These are phyloP conservation scores for Schlechtendalia chinensis DNA, from an alignment of 1,140 invertebrate species.

Conservation along the genomic window DNA sequence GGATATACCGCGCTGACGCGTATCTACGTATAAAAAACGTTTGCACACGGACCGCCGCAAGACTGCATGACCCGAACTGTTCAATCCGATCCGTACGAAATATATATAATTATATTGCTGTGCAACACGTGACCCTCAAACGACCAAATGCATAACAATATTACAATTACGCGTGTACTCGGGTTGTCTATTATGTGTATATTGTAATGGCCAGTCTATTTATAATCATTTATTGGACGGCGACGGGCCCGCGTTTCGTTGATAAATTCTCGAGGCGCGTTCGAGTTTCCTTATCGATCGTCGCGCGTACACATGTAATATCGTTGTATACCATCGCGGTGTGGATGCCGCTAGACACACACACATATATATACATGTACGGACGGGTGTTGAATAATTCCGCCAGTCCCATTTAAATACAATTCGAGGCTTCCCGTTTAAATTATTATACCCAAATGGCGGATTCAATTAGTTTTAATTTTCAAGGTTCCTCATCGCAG, in stretches of 20 bases:
- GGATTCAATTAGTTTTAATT: slow-evolving; percentile 47
- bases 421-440: slow-evolving; percentile 49
- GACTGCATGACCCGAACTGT: too few species aligned
- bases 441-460: slow-evolving; percentile 43
- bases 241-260: neutral
- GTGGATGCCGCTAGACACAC: neutral
- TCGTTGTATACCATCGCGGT: neutral
- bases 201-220: neutral
- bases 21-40: too few species aligned
- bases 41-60: too few species aligned
- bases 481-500: slow-evolving; percentile 11
- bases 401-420: slow-evolving; percentile 39
- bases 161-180: neutral
- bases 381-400: slow-evolving; percentile 19
- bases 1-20: too few species aligned
- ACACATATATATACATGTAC: neutral
- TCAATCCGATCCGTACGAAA: neutral
- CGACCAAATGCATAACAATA: neutral
- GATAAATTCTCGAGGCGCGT: slow-evolving; percentile 27
- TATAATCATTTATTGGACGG: neutral
- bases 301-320: neutral
- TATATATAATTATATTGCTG: too few species aligned
- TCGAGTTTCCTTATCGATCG: slow-evolving; percentile 27
- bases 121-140: neutral
- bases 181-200: neutral